These are phyloP conservation scores for Branchinecta lynchi DNA, from an alignment of 1,140 invertebrate species.

Conservation along the genomic window DNA sequence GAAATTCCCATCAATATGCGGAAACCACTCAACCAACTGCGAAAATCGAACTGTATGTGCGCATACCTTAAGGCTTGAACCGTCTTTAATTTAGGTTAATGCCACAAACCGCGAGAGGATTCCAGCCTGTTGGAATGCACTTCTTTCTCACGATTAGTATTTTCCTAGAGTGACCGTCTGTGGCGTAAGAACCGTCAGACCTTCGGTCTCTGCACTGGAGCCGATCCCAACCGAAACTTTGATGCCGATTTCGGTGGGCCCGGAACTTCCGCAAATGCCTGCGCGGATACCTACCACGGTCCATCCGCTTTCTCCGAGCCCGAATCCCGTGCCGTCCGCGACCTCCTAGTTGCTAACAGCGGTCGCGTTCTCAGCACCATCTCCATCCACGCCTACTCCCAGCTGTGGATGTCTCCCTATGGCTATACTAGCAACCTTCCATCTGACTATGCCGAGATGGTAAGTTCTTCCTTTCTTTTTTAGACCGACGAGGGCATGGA, in stretches of 20 bases:
- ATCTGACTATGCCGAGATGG: constrained; percentile 27
- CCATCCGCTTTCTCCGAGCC: constrained; percentile 73
- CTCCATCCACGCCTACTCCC: constrained; percentile 74
- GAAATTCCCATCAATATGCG: too few relatives aligned
- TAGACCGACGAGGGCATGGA: too few relatives aligned
- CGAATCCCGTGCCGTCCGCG: constrained; percentile 51
- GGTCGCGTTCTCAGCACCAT: constrained; percentile 41
- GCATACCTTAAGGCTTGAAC: too few relatives aligned
- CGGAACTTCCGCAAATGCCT: constrained; percentile 71
- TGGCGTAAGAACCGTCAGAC: constrained; percentile 58
- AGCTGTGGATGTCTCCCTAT: constrained; percentile 72
- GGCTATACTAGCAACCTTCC: constrained; percentile 49
- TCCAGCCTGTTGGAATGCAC: too few relatives aligned
- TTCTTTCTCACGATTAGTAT: too few relatives aligned
- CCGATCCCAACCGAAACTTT: constrained; percentile 67
- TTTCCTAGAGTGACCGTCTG: constrained; percentile 30
- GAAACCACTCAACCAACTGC: too few relatives aligned
- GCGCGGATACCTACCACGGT: constrained; percentile 81
- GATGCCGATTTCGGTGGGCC: constrained; percentile 39
- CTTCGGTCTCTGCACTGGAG: constrained; percentile 36
- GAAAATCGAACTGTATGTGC: too few relatives aligned
- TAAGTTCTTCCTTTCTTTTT: constrained; percentile 19
- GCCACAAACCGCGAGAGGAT: too few relatives aligned
- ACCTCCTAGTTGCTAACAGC: constrained; percentile 38
- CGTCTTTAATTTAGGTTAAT: too few relatives aligned